Evolutionary conservation across 2,113 vertebrate genomes (phyloP), one percentile per base, ranked within the genome.

Genomic region (Vulpes vulpes): DNA sequence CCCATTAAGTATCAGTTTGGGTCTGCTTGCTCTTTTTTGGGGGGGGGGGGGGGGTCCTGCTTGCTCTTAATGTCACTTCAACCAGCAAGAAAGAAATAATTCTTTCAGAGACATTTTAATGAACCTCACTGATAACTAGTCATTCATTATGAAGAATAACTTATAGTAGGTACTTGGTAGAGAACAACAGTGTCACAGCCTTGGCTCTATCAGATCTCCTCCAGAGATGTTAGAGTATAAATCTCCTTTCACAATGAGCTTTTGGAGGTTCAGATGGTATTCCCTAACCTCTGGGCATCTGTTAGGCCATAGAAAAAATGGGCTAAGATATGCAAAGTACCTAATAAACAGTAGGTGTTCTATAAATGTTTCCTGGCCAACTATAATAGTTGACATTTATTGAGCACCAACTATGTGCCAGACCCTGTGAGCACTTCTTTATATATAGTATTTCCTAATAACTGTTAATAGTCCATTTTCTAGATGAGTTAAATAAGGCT

Each of bases 401-500:
- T 55, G 74, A 95, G 57, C 12, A 88, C 53, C n/a, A 88, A 65
- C 15, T 35, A 20, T 62, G 51, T 57, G 35, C 17, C 65, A 82
- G 82, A 82, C 11, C 20, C 59, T 27, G 7, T 30, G 30, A 55
- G 14, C 49, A 11, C 11, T 89, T 57, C 38, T 92, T 43, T 97
- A 76, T 49, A 67, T n/a, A 59, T 5, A 35, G 79, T 55, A 91
- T 84, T 65, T 91, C 30, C 60, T 22, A n/a, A 23, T 80, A 79
- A 49, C 30, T 59, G 19, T 15, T 32, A 71, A 76, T 65, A 87
- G 65, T 78, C 59, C 32, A 59, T 88, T 80, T 96, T 88, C 51
- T 53, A 74, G 71, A 43, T 94, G 76, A 57, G 25, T 92, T 93
- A 94, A 89, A 49, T 14, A 78, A 79, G 59, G 78, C 38, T 88